These are phyloP conservation scores for Hymenochirus boettgeri DNA, from an alignment of 2,113 vertebrate genomes.

Conservation along the genomic window DNA sequence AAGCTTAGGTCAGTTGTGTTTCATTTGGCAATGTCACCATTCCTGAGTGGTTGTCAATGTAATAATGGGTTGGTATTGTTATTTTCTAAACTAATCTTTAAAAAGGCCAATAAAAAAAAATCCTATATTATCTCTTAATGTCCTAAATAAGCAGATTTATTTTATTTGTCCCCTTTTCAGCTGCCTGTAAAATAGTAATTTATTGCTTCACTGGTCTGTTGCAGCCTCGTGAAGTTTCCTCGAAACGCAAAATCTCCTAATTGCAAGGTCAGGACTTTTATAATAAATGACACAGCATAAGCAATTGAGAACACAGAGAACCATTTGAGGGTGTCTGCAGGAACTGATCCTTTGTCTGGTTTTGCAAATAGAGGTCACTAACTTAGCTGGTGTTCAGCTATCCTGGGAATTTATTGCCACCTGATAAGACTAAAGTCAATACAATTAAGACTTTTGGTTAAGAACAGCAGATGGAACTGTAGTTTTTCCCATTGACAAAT, in stretches of 20 bases:
- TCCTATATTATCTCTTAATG: no score
- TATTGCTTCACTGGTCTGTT: slow-evolving; percentile 43
- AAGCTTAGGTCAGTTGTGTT: neutral
- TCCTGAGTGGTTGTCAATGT: neutral
- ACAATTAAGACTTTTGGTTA: slow-evolving; percentile 39
- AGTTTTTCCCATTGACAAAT: slow-evolving; percentile 14
- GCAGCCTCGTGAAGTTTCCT: slow-evolving; percentile 38
- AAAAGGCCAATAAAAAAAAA: no score
- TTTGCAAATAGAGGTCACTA: slow-evolving; percentile 48
- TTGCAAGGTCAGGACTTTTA: slow-evolving; percentile 48
- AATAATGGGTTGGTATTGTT: neutral
- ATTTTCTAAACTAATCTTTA: neutral
- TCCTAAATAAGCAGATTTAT: no score
- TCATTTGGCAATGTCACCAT: neutral
- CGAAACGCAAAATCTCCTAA: slow-evolving; percentile 47
- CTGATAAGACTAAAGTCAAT: slow-evolving; percentile 49
- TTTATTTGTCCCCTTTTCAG: neutral
- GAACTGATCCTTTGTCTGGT: slow-evolving; percentile 41
- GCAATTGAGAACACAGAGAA: slow-evolving; percentile 36
- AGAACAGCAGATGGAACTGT: slow-evolving; percentile 43
- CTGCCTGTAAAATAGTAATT: slow-evolving; percentile 27
- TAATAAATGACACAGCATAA: slow-evolving; percentile 45
- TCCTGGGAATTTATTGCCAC: slow-evolving; percentile 49
- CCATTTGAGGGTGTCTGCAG: slow-evolving; percentile 33
- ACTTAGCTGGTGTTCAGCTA: slow-evolving; percentile 47